Conservation (phyloP, 2,888 invertebrate genomes). For the Agriopis leucophaearia region DNA sequence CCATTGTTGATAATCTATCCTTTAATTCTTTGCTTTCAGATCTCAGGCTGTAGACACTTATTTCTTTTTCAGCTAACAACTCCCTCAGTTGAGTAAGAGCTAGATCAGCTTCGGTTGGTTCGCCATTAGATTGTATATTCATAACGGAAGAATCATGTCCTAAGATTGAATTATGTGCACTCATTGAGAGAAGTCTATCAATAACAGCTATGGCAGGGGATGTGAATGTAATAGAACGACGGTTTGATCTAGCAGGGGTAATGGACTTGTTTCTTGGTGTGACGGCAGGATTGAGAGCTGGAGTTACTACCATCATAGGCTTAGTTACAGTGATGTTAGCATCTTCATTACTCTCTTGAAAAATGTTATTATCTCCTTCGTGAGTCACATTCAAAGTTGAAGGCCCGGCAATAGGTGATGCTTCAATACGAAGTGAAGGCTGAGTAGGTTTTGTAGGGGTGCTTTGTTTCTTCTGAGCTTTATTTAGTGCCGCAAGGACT, state of each 20-base stretch:
- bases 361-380: slow-evolving; percentile 50
- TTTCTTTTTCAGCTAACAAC: slow-evolving; percentile 85
- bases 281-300: slow-evolving; percentile 72
- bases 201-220: slow-evolving; percentile 85
- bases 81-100: slow-evolving; percentile 80
- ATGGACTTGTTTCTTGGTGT: slow-evolving; percentile 67
- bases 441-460: slow-evolving; percentile 65
- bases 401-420: slow-evolving; percentile 56
- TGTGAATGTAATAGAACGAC: slow-evolving; percentile 76
- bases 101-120: slow-evolving; percentile 70
- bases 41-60: slow-evolving; percentile 81
- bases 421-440: slow-evolving; percentile 46
- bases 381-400: slow-evolving; percentile 57
- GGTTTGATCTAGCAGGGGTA: slow-evolving; percentile 71
- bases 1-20: slow-evolving; percentile 73
- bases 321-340: slow-evolving; percentile 67
- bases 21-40: slow-evolving; percentile 80
- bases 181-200: slow-evolving; percentile 80
- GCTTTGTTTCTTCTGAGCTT: slow-evolving; percentile 67
- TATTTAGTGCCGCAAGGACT: slow-evolving; percentile 65
- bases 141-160: slow-evolving; percentile 61
- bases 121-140: slow-evolving; percentile 52
- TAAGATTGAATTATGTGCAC: slow-evolving; percentile 68
- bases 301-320: slow-evolving; percentile 80
- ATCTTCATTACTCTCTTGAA: slow-evolving; percentile 65